Evolutionary conservation across 2,888 invertebrate genomes (phyloP), one percentile per base, ranked within the genome.

Genomic region (Brachylomia viminalis): DNA sequence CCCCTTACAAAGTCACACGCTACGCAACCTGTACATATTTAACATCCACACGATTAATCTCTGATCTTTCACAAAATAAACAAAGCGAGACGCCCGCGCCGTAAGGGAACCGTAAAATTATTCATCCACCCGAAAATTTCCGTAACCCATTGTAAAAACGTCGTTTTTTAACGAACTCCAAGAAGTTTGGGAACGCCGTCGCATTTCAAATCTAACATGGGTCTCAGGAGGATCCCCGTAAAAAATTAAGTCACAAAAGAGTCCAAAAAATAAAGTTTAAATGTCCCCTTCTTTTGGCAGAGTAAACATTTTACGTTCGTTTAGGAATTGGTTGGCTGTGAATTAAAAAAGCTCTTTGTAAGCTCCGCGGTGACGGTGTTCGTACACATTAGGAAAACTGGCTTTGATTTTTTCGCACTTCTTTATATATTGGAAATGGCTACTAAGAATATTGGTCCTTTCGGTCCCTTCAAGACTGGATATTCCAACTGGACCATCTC

Each of bases 91-190:
- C 87, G 87, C n/a, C n/a, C n/a, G n/a, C n/a, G n/a, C 81, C 87
- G 85, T 88, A 86, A 90, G 90, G 91, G 89, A 90, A 81, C 91
- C 91, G 93, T 95, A 94, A 95, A 95, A 96, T 96, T 96, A 95
- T 95, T 92, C 95, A 94, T 90, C 91, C 77, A 77, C 72, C 68
- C 79, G 80, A 91, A 92, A 91, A 92, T 92, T 92, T 92, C 91
- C 92, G 92, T 93, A 95, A 96, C 95, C 95, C 95, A 96, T 96
- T 96, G 96, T 95, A 94, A 95, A 92, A 94, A 93, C 93, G 95
- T 93, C 93, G 78, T 83, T 95, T 95, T 95, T 93, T 95, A 94
- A 94, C 94, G 93, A 95, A 95, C 93, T 94, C 92, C 90, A 88
- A 91, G 90, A 94, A 95, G 92, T 95, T 95, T 92, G 89, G 64